Evolutionary conservation across 2,888 invertebrate species (phyloP), one percentile per base, ranked within the genome.

Genomic region (Gortyna flavago): DNA sequence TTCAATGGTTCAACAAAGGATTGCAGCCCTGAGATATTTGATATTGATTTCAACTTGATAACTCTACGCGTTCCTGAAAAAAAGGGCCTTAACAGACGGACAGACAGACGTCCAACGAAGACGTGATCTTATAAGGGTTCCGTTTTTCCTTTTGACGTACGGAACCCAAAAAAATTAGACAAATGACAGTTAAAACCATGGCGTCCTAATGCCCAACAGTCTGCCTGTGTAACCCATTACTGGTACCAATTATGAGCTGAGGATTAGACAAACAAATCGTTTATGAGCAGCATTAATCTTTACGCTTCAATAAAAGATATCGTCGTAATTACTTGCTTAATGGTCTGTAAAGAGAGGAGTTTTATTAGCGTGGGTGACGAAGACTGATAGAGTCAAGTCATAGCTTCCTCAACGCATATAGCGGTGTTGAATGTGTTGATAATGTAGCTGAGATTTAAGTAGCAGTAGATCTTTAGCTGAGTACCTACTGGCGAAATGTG

Each of bases 191-290:
- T 18, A 54, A 41, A 57, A 38, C 11, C 6, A 72, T 71, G 38
- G 54, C 51, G n/a, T 18, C 44, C 0, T 5, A 79, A 48, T 44
- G 81, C 64, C 81, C 32, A 38, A 25, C 38, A 59, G 70, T 68
- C 70, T 68, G 48, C 54, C 51, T 16, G 16, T 44, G 51, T 70
- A 67, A 51, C 64, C 66, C 59, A 74, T 87, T 81, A 72, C 21
- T 77, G 48, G 65, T n/a, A 62, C 25, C 80, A 83, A 77, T 85
- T 73, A 86, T 59, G 69, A 65, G 61, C 75, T 16, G 86, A 81
- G 83, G 81, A 85, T 86, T 72, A 83, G 16, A 85, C 81, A 86
- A 85, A 86, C 85, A 87, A 81, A 83, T 79, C 81, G 48, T 85
- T 84, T 83, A 62, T 70, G 70, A 65, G 44, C 35, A n/a, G 18